These are phyloP conservation scores for Cheirogaleus medius DNA, from an alignment of 2,113 vertebrate genomes.

Conservation along the genomic window DNA sequence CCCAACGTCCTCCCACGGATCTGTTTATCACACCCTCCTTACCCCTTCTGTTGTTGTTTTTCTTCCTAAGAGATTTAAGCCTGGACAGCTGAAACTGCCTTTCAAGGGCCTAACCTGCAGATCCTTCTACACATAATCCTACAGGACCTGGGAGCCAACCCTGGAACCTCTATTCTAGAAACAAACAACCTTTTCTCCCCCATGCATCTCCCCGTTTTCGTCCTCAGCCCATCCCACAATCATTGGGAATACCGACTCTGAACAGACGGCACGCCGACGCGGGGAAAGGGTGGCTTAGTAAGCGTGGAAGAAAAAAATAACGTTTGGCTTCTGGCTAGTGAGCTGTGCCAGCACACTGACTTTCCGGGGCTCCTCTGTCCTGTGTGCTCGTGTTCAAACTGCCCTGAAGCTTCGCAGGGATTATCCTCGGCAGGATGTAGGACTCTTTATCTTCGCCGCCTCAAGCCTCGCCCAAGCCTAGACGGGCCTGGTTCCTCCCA, in stretches of 20 bases:
- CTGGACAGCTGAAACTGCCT: constrained; percentile 4
- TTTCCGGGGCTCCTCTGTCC: not conserved
- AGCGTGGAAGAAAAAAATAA: not conserved
- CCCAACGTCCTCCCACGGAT: constrained; percentile 46
- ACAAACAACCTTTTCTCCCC: no score
- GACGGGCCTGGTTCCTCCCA: not conserved
- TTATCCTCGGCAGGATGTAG: not conserved
- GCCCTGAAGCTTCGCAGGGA: not conserved
- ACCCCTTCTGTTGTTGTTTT: constrained; percentile 52
- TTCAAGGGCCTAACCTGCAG: constrained; percentile 45
- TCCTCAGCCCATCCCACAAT: not conserved
- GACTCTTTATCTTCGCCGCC: not conserved
- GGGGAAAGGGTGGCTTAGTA: not conserved
- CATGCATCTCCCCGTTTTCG: not conserved
- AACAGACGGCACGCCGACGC: not conserved
- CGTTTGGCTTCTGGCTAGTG: not conserved
- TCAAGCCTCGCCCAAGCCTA: not conserved
- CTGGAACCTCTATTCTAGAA: not conserved
- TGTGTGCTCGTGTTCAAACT: not conserved
- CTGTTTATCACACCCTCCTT: constrained; percentile 48
- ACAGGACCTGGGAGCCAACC: not conserved
- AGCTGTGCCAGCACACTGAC: not conserved
- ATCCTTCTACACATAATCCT: not conserved
- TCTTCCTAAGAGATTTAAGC: constrained; percentile 25
- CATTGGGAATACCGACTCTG: not conserved